phyloP scores from a whole-genome alignment of 2,113 vertebrate genomes.

The Theropithecus gelada region DNA sequence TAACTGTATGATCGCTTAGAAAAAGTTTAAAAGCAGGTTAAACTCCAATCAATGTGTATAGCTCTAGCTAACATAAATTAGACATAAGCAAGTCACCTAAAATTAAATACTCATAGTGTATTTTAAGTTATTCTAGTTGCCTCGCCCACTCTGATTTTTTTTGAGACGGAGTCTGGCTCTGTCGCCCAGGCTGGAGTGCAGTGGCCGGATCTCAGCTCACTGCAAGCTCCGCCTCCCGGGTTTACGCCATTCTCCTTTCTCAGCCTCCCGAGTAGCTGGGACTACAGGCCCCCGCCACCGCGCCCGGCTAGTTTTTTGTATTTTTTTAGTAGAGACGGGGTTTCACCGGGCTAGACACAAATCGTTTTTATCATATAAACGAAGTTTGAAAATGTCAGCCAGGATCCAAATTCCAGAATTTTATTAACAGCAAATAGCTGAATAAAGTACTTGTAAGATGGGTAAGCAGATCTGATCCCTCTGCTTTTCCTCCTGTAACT shows the following conservation, averaged over 20 bases:
- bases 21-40: not conserved
- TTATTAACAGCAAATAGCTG: constrained; percentile 64
- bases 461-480: not conserved
- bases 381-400: constrained; percentile 78
- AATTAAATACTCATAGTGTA: constrained; percentile 60
- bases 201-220: too few relatives aligned
- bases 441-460: not conserved
- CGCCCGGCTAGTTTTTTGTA: too few relatives aligned
- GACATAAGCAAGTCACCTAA: constrained; percentile 48
- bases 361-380: constrained; percentile 65
- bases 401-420: constrained; percentile 69
- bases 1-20: not conserved
- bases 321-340: too few relatives aligned
- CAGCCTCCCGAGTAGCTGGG: too few relatives aligned
- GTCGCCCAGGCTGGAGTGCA: too few relatives aligned
- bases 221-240: too few relatives aligned
- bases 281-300: too few relatives aligned
- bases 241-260: too few relatives aligned
- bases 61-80: constrained; percentile 10
- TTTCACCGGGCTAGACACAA: not conserved
- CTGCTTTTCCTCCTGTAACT: not conserved
- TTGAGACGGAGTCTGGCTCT: too few relatives aligned
- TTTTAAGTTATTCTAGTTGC: constrained; percentile 72
- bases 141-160: constrained; percentile 46
- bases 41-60: not conserved